A percentile compares a stretch with the other conserved stretches of the same genome.
phyloP scores from a whole-genome alignment of 53 echinoderm and acorn worm genomes.

The Holothuria leucospilota region DNA sequence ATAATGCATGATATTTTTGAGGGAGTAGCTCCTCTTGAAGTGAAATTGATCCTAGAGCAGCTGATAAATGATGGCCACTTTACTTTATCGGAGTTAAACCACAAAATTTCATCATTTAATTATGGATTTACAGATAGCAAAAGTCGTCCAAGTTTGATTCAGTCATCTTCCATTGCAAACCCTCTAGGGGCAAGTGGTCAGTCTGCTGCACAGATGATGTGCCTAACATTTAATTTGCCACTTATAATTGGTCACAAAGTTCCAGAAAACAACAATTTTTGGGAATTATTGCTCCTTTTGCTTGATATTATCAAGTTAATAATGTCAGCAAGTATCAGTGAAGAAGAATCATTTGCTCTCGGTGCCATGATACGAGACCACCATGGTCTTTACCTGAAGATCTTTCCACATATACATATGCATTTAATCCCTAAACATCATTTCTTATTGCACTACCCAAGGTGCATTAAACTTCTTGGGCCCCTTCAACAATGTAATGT shows the following conservation, averaged over 20 bases:
- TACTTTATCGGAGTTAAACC: too few relatives aligned
- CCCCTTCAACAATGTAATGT: conserved; percentile 60
- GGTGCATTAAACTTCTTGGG: conserved; percentile 57
- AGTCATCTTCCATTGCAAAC: conserved; percentile 38
- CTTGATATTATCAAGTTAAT: conserved; percentile 66
- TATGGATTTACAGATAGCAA: conserved; percentile 52
- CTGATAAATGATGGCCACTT: too few relatives aligned
- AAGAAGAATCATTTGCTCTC: conserved; percentile 64
- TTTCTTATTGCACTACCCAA: conserved; percentile 62
- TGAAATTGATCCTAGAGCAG: too few relatives aligned
- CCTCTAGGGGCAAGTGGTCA: conserved; percentile 63
- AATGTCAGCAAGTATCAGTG: conserved; percentile 58
- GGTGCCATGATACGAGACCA: conserved; percentile 55
- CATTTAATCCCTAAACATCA: conserved; percentile 62
- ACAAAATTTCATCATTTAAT: too few relatives aligned
- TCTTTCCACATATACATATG: conserved; percentile 59
- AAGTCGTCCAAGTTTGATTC: conserved; percentile 53
- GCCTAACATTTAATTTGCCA: conserved; percentile 61
- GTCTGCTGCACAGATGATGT: conserved; percentile 72
- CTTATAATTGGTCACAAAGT: conserved; percentile 63
- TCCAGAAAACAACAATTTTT: conserved; percentile 51
- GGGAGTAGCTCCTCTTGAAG: too few relatives aligned
- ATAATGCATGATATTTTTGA: too few relatives aligned
- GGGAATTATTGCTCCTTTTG: conserved; percentile 64
- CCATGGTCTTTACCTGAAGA: conserved; percentile 57